Evolutionary conservation across 2,888 invertebrate species (phyloP), one percentile per base, ranked within the genome.

Genomic region (Lasioglossum marginatum): DNA sequence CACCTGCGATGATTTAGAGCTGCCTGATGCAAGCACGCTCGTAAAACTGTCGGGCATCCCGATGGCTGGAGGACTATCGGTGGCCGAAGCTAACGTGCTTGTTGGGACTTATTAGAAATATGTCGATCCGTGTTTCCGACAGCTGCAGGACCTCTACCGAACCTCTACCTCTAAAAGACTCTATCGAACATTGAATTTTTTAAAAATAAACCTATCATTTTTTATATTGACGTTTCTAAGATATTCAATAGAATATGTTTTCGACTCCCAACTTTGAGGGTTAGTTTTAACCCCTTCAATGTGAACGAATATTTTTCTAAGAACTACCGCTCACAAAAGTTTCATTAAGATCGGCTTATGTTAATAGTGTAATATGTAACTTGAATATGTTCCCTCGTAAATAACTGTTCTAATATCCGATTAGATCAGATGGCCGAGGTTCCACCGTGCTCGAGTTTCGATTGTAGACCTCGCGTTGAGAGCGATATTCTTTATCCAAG

Each of bases 1-100:
- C 72, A 74, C 73, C 84, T 78, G 85, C 79, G 70, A 63, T 78
- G 74, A 84, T 85, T 78, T 71, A 71, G 4, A 10, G 27, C 4
- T 37, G 40, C 40, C 68, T n/a, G 68, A 68, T 40, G 68, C 68
- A 68, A 40, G 4, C 68, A 1, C 1, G 34, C 23, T 68, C 68
- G 68, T 68, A 68, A 68, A 68, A 68, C 68, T 68, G 68, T 68
- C 34, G 12, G 40, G 23, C 12, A n/a, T 68, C 37, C 40, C n/a
- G 40, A n/a, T 34, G 68, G n/a, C 10, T 40, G 23, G 3, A 0
- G 37, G 23, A 37, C 12, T 68, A 37, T 68, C 37, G 37, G 23
- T n/a, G 23, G 12, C 37, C 37, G 68, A 12, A 8, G 34, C 31
- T 10, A 23, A 34, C 34, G 68, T 1, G 37, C 12, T 37, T 2